Percentiles rank a stretch among this genome's conserved stretches.
Conservation (phyloP, 2,797 vertebrate species). For the Acestrorhynchus altus region DNA sequence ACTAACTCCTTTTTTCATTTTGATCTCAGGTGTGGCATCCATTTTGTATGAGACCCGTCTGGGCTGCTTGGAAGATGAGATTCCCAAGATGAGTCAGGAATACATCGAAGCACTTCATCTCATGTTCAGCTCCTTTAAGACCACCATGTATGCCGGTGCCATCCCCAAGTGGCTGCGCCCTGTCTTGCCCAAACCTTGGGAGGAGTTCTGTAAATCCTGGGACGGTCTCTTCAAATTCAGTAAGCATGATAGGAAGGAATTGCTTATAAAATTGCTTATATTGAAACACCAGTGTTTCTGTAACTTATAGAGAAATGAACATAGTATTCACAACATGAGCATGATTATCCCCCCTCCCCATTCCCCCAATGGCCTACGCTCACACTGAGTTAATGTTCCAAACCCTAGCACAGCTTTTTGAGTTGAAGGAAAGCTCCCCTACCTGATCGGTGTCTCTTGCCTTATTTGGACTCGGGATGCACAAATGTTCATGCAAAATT, state of each 20-base stretch:
- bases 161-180: constrained; percentile 93
- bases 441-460: too few relatives aligned
- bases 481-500: too few relatives aligned
- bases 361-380: too few relatives aligned
- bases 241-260: constrained; percentile 51
- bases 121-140: constrained; percentile 97
- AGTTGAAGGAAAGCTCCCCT: too few relatives aligned
- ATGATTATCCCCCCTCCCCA: too few relatives aligned
- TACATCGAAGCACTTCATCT: constrained; percentile 89
- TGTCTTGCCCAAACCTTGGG: constrained; percentile 91
- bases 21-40: constrained; percentile 82
- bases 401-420: too few relatives aligned
- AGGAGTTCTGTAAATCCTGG: constrained; percentile 93
- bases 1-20: neutral
- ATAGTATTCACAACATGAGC: too few relatives aligned
- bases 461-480: too few relatives aligned
- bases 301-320: too few relatives aligned
- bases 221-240: constrained; percentile 86
- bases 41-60: constrained; percentile 88
- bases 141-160: constrained; percentile 94
- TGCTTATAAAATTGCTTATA: too few relatives aligned
- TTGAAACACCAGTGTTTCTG: too few relatives aligned
- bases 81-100: constrained; percentile 85
- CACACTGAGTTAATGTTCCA: too few relatives aligned
- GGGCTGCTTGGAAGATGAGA: constrained; percentile 86